Evolutionary conservation across 2,888 invertebrate species (phyloP).

Genomic region (Acleris cristana): DNA sequence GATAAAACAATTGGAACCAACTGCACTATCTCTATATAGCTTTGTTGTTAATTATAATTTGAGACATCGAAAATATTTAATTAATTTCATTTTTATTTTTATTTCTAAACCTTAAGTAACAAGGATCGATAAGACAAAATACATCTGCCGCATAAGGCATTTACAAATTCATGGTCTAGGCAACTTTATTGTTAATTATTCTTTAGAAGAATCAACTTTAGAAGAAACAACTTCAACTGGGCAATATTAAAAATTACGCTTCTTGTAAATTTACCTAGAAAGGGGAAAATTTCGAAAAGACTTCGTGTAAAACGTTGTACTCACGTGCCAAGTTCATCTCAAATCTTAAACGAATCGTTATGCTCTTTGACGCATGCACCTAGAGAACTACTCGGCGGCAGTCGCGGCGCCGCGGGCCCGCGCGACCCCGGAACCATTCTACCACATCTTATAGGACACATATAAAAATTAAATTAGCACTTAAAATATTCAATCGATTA

Average conservation of each 20-base stretch:
- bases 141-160: constrained; percentile 31
- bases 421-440: constrained; percentile 6
- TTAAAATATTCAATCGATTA: constrained; percentile 36
- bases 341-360: constrained; percentile 13
- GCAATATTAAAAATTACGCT: constrained; percentile 34
- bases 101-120: constrained; percentile 16
- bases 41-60: constrained; percentile 30
- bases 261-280: constrained; percentile 37
- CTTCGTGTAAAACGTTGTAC: constrained; percentile 30
- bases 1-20: constrained; percentile 9
- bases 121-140: constrained; percentile 24
- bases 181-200: constrained; percentile 23
- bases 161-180: constrained; percentile 28
- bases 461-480: constrained; percentile 33
- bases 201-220: constrained; percentile 32
- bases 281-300: constrained; percentile 28
- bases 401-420: no score
- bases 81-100: constrained; percentile 12
- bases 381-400: not conserved
- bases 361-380: constrained; percentile 1
- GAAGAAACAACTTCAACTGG: constrained; percentile 32
- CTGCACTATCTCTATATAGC: constrained; percentile 13
- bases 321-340: constrained; percentile 29
- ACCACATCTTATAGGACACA: constrained; percentile 27
- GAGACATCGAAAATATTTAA: constrained; percentile 35